Base-by-base conservation (phyloP, 2,888 invertebrate species). In the Cephus sareptanus region DNA sequence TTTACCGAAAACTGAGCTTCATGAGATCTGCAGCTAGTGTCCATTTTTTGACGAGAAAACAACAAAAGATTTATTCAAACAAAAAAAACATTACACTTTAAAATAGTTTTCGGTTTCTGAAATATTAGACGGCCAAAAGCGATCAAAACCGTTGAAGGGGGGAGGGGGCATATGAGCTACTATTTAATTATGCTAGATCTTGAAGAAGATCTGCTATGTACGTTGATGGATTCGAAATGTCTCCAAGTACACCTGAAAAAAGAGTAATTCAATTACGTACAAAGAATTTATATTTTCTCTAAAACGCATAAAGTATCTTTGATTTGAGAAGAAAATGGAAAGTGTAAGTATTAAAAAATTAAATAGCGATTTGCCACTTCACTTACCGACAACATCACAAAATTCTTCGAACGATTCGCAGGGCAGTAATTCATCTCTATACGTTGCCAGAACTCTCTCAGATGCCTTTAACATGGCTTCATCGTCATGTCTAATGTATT, bases 401-500 rank as follows among this genome's bases (percentile, higher is more conserved):
- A 97, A 97, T 93, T 99, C 98, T 11, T 94, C 94, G 92, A 98
- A 96, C 30, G 97, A 97, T 81, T 97, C 94, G 92, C 98, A 97
- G 13, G 98, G 97, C 86, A 98, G 93, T 87, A 98, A 93, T 91
- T 98, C 98, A 87, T 98, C 97, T 71, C 97, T 96, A 86, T 98
- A 96, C 1, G 94, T 93, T 35, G 94, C 93, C 82, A 99, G 94
- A 80, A 98, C 94, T 81, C 94, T 94, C 90, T 98, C 98, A 15
- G 97, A 97, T 23, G 96, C 95, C 91, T 98, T 98, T 34, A 98
- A 93, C 92, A 98, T 94, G 9, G 94, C 94, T 90, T 98, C 98
- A 93, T 99, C 99, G 92, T 97, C 98, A 91, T 97, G 96, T 2
- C 99, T 95, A 88, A 99, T 97, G 91, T 96, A 98, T 91, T 98